Evolutionary conservation across 2,113 vertebrate genomes (phyloP).

Genomic region (Brienomyrus longianalis): DNA sequence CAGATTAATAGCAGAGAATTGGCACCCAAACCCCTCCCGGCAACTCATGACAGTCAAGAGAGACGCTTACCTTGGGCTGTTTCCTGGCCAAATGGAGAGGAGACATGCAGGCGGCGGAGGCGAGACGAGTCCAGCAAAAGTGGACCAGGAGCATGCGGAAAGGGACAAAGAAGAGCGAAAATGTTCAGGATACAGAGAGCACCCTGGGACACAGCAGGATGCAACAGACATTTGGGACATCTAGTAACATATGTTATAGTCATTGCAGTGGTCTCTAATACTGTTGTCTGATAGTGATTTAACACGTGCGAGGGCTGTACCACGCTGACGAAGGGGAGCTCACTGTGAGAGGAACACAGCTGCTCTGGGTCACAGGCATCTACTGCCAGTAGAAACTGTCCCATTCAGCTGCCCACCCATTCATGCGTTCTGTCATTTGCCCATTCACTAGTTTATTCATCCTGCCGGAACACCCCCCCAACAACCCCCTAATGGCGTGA

Average conservation of each 20-base stretch:
- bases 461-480: background rate
- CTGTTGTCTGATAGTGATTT: background rate
- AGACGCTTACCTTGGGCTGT: slow-evolving; percentile 61
- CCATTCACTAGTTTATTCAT: background rate
- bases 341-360: background rate
- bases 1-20: background rate
- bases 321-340: background rate
- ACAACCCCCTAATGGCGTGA: background rate
- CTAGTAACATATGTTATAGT: background rate
- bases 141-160: background rate
- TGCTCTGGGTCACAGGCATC: background rate
- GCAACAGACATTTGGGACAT: background rate
- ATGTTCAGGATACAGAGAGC: background rate
- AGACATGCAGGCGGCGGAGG: background rate
- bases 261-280: background rate
- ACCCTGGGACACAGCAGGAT: background rate
- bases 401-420: background rate
- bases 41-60: background rate
- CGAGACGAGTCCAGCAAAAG: background rate
- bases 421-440: background rate
- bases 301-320: background rate
- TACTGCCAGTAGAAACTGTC: background rate
- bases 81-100: slow-evolving; percentile 45
- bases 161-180: background rate
- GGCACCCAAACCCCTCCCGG: background rate